Conservation (phyloP, 2,797 vertebrate genomes). For the Paramormyrops hopkinsi region DNA sequence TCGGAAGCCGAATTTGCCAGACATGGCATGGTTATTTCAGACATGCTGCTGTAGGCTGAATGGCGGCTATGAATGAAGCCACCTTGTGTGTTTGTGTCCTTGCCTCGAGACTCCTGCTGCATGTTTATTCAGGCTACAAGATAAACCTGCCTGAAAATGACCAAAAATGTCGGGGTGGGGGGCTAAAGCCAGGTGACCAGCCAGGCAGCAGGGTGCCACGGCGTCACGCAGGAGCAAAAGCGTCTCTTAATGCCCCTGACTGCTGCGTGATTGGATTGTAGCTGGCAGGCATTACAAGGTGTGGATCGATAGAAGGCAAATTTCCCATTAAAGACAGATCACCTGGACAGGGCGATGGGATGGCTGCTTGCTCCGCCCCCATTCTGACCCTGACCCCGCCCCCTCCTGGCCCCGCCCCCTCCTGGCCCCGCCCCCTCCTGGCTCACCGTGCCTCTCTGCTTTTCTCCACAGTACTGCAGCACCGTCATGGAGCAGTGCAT, state of each 20-base stretch:
- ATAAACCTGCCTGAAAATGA: constrained; percentile 29
- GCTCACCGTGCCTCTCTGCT: constrained; percentile 34
- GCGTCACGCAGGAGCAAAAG: constrained; percentile 64
- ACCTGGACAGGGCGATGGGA: constrained; percentile 80
- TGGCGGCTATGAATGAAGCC: neutral
- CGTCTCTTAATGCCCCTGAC: constrained; percentile 81
- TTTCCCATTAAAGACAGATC: constrained; percentile 96
- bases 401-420: constrained; percentile 69
- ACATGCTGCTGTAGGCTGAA: neutral
- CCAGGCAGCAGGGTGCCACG: constrained; percentile 53
- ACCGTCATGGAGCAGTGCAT: constrained; percentile 90
- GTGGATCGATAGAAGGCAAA: constrained; percentile 96
- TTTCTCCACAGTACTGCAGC: constrained; percentile 81
- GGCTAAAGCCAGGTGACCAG: neutral
- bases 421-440: constrained; percentile 56
- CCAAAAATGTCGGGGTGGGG: constrained; percentile 37
- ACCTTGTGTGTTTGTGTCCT: neutral
- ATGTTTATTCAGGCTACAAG: neutral
- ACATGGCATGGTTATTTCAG: neutral
- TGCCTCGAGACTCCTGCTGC: neutral
- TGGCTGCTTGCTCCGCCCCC: constrained; percentile 81
- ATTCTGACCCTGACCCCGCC: constrained; percentile 66
- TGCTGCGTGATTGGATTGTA: constrained; percentile 86
- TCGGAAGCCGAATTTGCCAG: neutral
- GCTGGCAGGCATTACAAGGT: constrained; percentile 85